phyloP scores from a whole-genome alignment of 2,888 invertebrate species.

The Microplitis deprimator region DNA sequence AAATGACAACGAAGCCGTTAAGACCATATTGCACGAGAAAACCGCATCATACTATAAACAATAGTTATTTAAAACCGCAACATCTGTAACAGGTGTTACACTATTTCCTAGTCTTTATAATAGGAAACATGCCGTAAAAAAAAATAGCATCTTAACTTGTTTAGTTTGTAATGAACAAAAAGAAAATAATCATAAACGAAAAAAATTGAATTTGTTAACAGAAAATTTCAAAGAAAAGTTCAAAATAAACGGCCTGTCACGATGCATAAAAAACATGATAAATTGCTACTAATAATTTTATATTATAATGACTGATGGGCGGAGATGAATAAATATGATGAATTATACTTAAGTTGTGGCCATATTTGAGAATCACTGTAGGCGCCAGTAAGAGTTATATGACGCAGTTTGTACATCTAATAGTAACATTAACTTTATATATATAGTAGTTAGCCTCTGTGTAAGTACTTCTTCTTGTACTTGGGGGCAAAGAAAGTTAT shows the following conservation, averaged over 20 bases:
- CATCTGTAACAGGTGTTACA: constrained; percentile 7
- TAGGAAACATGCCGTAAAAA: background rate
- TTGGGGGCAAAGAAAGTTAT: too few species aligned
- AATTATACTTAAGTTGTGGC: constrained; percentile 1
- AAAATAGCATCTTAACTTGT: background rate
- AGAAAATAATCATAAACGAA: background rate
- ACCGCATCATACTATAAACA: background rate
- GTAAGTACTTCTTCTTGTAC: too few species aligned
- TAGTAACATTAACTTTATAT: too few species aligned
- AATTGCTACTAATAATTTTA: too few species aligned
- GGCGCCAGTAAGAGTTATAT: too few species aligned
- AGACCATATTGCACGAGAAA: background rate
- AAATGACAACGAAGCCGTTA: background rate
- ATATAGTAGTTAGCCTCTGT: too few species aligned
- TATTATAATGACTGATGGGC: too few species aligned
- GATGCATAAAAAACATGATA: too few species aligned
- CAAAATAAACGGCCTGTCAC: too few species aligned
- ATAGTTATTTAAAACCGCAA: background rate
- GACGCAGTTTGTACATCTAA: too few species aligned
- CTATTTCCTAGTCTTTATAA: background rate
- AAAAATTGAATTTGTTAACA: background rate
- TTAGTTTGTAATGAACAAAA: background rate
- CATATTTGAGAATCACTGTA: constrained; percentile 47
- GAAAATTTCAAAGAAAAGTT: too few species aligned
- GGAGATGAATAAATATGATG: constrained; percentile 19